Evolutionary conservation across 2,113 vertebrate genomes (phyloP).

Genomic region (Phaetusa simplex): DNA sequence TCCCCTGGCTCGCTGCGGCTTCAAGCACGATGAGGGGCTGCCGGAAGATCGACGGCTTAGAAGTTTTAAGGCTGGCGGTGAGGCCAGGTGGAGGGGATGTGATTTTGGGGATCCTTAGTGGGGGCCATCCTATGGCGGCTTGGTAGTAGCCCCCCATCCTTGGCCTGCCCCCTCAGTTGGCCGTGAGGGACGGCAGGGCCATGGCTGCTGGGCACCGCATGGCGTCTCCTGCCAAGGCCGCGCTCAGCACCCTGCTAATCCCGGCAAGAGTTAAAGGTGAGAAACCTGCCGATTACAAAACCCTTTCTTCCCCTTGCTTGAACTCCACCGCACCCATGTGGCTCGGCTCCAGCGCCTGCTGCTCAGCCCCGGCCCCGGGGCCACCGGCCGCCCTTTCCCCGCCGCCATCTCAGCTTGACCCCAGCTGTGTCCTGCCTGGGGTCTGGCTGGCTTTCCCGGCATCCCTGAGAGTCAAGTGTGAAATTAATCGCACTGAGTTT

Average conservation of each 20-base stretch:
- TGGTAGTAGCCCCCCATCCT: background rate
- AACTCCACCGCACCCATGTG: conserved; percentile 5
- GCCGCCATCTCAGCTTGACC: background rate
- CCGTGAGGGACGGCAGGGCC: background rate
- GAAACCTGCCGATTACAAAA: conserved; percentile 7
- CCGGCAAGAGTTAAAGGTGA: background rate
- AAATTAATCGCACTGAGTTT: background rate
- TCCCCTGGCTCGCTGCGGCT: background rate
- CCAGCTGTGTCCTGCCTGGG: background rate
- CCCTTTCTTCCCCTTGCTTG: conserved; percentile 12
- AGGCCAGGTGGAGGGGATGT: background rate
- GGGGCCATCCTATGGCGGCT: background rate
- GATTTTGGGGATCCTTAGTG: background rate
- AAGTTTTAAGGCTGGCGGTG: background rate
- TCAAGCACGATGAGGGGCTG: background rate
- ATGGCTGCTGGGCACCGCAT: fast-evolving
- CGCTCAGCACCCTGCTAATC: background rate
- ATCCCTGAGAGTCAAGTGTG: background rate
- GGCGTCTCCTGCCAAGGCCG: background rate
- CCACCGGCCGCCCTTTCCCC: background rate
- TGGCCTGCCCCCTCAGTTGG: fast-evolving
- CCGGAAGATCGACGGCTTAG: background rate
- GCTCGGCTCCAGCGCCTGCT: background rate
- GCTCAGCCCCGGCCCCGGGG: background rate
- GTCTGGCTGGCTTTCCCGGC: fast-evolving